Percentiles rank a stretch among this genome's conserved stretches.
Conservation (phyloP, 1,140 invertebrate genomes). For the Atopsyche davidsoni region DNA sequence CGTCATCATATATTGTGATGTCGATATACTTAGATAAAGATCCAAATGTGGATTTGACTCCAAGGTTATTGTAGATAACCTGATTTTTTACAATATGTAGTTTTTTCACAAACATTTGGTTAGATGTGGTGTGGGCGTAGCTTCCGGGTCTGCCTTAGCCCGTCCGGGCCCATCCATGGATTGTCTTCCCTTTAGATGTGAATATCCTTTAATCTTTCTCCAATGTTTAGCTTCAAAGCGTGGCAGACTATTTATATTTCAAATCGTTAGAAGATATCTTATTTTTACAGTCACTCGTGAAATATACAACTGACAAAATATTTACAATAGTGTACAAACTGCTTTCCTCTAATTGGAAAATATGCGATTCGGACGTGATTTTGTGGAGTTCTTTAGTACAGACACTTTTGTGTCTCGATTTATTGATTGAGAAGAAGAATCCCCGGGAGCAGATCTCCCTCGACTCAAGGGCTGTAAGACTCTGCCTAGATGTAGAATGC, state of each 20-base stretch:
- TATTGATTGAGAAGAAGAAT: no score
- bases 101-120: no score
- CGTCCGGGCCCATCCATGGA: not conserved
- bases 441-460: no score
- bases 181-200: constrained; percentile 20
- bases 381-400: no score
- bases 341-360: constrained; percentile 5
- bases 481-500: no score
- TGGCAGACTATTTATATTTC: constrained; percentile 8
- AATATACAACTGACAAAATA: constrained; percentile 21
- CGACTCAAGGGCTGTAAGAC: no score
- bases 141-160: constrained; percentile 3
- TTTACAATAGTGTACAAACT: constrained; percentile 20
- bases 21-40: constrained; percentile 1
- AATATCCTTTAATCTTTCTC: constrained; percentile 8
- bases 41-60: not conserved
- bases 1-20: not conserved
- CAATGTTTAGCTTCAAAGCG: constrained; percentile 6
- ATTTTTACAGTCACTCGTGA: constrained; percentile 22
- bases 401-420: no score
- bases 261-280: constrained; percentile 14
- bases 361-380: no score
- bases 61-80: constrained; percentile 7
- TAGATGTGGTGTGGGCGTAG: not conserved
- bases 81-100: constrained; percentile 2